Base-by-base conservation (phyloP, 2,888 invertebrate genomes). In the Nomada lathburiana region DNA sequence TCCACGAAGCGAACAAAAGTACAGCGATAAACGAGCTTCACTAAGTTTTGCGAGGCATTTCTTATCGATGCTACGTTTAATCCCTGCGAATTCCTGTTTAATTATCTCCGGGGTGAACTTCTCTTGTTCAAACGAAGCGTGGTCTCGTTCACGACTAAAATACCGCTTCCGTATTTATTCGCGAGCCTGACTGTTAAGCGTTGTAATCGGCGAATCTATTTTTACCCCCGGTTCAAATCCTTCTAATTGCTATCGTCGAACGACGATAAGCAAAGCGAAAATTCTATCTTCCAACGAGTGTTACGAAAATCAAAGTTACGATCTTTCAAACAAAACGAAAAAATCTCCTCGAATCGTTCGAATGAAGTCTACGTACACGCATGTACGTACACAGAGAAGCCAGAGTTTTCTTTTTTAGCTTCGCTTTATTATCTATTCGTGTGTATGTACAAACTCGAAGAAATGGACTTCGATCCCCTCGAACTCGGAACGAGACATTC, bases 381-480 rank as follows among this genome's bases (percentile, higher is more conserved):
- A 29, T 29, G 29, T 29, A 4, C 36, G 36, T 5, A 16, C 23
- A 53, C 53, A 64, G 23, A 67, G 10, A 57, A 62, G 50, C 7
- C 63, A 65, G n/a, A 7, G 29, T 4, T 36, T 36, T 36, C 7
- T 36, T 26, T 62, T 65, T 60, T 60, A 53, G 64, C 57, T 57
- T 80, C 67, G 42, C 11, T 67, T 70, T 64, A 65, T 72, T 72
- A 71, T 67, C 52, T 67, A 59, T 71, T 69, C 47, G 18, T 55
- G 44, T 72, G 44, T 64, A 73, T 77, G 59, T 73, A 69, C 72
- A 80, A 47, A 62, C 50, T 67, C 52, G 44, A 62, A 36, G 53
- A 76, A 60, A 65, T 16, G 23, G 64, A 59, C 65, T 57, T 36
- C 18, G 42, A 55, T 44, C 16, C 59, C 18, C 18, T 70, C 52